These are phyloP conservation scores for Alouatta caraya DNA, from an alignment of 2,797 vertebrate species.

Conservation along the genomic window DNA sequence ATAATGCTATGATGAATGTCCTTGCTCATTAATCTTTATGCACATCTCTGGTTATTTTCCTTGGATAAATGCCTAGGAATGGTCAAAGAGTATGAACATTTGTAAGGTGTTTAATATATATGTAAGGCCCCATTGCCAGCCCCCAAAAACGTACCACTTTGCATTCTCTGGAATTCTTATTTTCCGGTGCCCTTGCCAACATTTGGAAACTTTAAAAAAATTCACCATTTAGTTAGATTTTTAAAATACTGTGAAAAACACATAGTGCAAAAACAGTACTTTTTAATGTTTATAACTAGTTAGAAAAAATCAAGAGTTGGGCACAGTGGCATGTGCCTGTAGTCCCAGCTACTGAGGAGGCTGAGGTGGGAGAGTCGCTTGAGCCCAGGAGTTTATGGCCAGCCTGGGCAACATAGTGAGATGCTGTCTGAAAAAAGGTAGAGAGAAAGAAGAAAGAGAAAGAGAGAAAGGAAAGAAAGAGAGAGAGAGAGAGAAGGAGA, in stretches of 20 bases:
- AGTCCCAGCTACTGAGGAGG: background rate
- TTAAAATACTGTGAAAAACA: background rate
- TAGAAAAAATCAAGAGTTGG: background rate
- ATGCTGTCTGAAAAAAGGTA: background rate
- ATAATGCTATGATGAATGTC: constrained; percentile 61
- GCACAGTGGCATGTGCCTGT: background rate
- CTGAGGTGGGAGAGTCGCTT: background rate
- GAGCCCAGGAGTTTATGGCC: background rate
- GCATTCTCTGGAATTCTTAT: constrained; percentile 39
- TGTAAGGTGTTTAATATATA: constrained; percentile 54
- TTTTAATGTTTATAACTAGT: background rate
- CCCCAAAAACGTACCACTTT: background rate
- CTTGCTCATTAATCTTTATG: constrained; percentile 59
- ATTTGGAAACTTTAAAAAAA: constrained; percentile 38
- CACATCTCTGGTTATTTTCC: constrained; percentile 63
- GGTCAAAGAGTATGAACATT: constrained; percentile 52
- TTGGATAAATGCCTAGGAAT: constrained; percentile 70
- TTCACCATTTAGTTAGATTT: background rate
- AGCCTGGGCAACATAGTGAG: background rate
- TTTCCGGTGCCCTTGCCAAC: constrained; percentile 26
- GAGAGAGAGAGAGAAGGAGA: no score
- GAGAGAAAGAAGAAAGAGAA: background rate
- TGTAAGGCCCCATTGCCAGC: background rate
- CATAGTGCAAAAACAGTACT: background rate
- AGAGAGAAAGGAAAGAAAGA: no score